Conservation (phyloP, 2,797 vertebrate genomes). For the Microctenopoma lineatum region DNA sequence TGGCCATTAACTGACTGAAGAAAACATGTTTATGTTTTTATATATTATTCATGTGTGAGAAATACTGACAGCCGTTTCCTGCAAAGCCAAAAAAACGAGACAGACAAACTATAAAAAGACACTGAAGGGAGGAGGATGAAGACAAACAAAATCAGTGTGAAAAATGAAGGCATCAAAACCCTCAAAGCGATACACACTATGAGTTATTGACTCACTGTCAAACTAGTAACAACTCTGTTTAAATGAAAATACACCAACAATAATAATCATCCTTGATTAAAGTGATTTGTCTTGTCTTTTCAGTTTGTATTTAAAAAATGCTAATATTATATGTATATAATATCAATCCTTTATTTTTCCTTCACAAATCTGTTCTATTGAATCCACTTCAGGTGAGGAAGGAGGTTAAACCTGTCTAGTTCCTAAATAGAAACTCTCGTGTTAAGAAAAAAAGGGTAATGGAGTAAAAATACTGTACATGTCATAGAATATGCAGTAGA, state of each 20-base stretch:
- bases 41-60: too few species aligned
- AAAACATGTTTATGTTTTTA: too few species aligned
- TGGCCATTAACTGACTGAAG: too few species aligned
- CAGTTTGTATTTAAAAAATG: background rate
- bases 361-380: background rate
- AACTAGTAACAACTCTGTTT: too few species aligned
- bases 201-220: too few species aligned
- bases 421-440: background rate
- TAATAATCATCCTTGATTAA: too few species aligned
- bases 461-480: slow-evolving; percentile 36
- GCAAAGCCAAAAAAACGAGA: too few species aligned
- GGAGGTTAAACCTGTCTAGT: background rate
- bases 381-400: background rate
- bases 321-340: background rate
- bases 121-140: background rate
- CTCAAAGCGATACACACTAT: too few species aligned
- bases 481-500: slow-evolving; percentile 48
- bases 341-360: background rate
- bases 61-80: too few species aligned
- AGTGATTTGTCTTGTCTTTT: background rate
- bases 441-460: slow-evolving; percentile 27
- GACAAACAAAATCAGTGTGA: background rate
- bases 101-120: background rate
- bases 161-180: background rate
- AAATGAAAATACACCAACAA: too few species aligned